Evolutionary conservation across 2,797 vertebrate genomes (phyloP).

Genomic region (Clarias platycephalus): DNA sequence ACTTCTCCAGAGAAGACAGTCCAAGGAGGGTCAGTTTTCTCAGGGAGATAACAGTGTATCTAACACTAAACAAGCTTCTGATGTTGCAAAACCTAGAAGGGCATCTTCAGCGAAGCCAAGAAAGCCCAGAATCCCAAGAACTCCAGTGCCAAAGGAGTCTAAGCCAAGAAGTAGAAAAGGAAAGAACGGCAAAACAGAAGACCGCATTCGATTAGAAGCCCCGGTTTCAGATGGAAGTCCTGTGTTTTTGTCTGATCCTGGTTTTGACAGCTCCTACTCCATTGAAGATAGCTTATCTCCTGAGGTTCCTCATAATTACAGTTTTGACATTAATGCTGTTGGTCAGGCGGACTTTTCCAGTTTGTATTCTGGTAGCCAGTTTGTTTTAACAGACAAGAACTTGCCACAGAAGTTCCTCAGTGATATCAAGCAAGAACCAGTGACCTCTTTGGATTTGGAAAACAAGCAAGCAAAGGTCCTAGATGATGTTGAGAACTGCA

Average conservation of each 20-base stretch:
- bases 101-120: constrained; percentile 70
- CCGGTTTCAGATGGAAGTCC: constrained; percentile 79
- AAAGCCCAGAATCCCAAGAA: constrained; percentile 79
- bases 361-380: constrained; percentile 91
- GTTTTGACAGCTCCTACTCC: constrained; percentile 90
- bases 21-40: constrained; percentile 71
- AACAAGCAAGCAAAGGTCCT: constrained; percentile 57
- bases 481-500: constrained; percentile 60
- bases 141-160: constrained; percentile 75
- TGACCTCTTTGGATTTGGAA: constrained; percentile 65
- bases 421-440: constrained; percentile 86
- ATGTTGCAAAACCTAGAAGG: constrained; percentile 71
- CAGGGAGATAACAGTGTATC: constrained; percentile 60
- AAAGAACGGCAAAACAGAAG: constrained; percentile 69
- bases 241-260: constrained; percentile 83
- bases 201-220: constrained; percentile 67
- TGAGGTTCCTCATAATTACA: constrained; percentile 89
- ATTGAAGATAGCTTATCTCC: constrained; percentile 95
- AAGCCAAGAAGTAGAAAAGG: constrained; percentile 75
- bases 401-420: constrained; percentile 94
- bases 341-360: constrained; percentile 91
- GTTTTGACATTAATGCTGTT: constrained; percentile 93
- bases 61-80: constrained; percentile 67
- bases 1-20: constrained; percentile 88
- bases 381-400: constrained; percentile 92